Evolutionary conservation across 2,888 invertebrate genomes (phyloP).

Genomic region (Euphydryas editha): DNA sequence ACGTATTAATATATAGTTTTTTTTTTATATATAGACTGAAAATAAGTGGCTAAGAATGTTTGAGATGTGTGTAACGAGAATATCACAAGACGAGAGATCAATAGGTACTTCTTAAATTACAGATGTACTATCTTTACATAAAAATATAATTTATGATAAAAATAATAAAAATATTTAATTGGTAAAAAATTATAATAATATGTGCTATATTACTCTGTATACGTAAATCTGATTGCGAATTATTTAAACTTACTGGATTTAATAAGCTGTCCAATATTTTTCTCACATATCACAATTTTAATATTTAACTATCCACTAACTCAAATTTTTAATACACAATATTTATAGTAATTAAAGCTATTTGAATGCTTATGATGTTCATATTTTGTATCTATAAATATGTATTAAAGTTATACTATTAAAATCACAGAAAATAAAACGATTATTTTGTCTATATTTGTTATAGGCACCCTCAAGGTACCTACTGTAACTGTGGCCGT

Average conservation of each 20-base stretch:
- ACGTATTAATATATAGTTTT: too few relatives aligned
- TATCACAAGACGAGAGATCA: too few relatives aligned
- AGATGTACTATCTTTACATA: too few relatives aligned
- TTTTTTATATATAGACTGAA: too few relatives aligned
- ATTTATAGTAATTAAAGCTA: conserved; percentile 38
- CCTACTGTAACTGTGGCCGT: conserved; percentile 38
- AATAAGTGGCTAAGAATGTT: too few relatives aligned
- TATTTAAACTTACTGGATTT: conserved; percentile 25
- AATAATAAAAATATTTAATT: too few relatives aligned
- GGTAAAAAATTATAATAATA: too few relatives aligned
- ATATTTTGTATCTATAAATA: conserved; percentile 32
- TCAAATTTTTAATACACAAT: conserved; percentile 23
- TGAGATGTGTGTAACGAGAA: too few relatives aligned
- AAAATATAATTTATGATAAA: too few relatives aligned
- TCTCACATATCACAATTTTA: conserved; percentile 39
- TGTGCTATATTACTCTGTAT: background rate
- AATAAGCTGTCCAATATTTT: conserved; percentile 23
- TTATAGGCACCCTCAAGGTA: conserved; percentile 31
- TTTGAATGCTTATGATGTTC: conserved; percentile 21
- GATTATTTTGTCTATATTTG: conserved; percentile 19
- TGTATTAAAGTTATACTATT: conserved; percentile 25
- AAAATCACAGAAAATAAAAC: conserved; percentile 35
- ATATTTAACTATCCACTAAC: conserved; percentile 14
- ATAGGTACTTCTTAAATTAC: too few relatives aligned
- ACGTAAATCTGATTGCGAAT: background rate